Base-by-base conservation (phyloP, 2,888 invertebrate genomes). In the Dicranocentrus wangi region DNA sequence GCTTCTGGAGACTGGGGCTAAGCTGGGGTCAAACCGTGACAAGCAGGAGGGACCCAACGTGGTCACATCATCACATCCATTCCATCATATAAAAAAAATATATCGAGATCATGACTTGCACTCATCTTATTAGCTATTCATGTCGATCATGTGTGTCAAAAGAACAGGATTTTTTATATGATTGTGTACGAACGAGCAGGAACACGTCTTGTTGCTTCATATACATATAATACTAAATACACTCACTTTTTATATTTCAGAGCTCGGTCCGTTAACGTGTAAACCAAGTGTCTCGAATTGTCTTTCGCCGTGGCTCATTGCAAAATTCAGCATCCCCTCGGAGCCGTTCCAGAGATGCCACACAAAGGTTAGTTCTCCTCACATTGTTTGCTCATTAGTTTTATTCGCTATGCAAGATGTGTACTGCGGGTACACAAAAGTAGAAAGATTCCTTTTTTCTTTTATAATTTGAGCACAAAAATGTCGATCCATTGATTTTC, bases 281-380 rank as follows among this genome's bases (percentile, higher is more conserved):
- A 28, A 73, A 63, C 69, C 55, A 53, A 79, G 79, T 79, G 72
- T 68, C 51, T 63, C 81, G 65, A 75, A 51, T 81, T 76, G 75
- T 81, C 76, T 75, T 81, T 81, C 81, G 81, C 81, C 85, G 86
- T 87, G 87, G 86, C 86, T 85, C 85, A 86, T 82, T 85, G 86
- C 85, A 87, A 87, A 78, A 84, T 86, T 82, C 86, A 86, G 82
- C 87, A 86, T 73, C 82, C 84, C 58, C 79, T 86, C 63, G 87
- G 86, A 84, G 85, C 81, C 81, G 83, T 86, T 83, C 87, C 87
- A 83, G 87, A 94, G 90, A 94, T 94, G 94, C 94, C 94, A 86
- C 94, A 94, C 90, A 94, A 94, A 93, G 94, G 94, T 94, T 90
- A 89, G 90, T 88, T 83, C 68, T 5, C 17, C 73, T 80, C 39